A percentile compares a stretch with the other conserved stretches of the same genome.
Evolutionary conservation across 2,113 vertebrate species (phyloP).

Genomic region (Coturnix japonica): DNA sequence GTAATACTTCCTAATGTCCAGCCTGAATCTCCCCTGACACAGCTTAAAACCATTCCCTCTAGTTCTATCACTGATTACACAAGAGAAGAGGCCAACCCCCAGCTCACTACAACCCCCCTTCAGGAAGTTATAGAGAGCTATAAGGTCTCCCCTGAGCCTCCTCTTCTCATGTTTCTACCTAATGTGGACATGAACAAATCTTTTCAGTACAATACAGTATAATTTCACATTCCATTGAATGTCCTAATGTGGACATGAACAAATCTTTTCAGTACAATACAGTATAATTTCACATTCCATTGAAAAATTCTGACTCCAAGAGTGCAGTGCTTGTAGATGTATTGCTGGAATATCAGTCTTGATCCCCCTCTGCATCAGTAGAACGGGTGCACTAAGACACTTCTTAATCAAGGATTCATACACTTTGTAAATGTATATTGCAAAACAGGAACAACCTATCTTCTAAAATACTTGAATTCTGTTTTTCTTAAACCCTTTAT

Average conservation of each 20-base stretch:
- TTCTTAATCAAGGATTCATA: background rate
- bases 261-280: background rate
- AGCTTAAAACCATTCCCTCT: no score
- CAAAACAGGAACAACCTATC: background rate
- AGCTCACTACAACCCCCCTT: no score
- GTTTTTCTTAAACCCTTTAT: background rate
- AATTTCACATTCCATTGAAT: no score
- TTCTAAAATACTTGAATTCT: background rate
- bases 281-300: background rate
- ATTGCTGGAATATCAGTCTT: background rate
- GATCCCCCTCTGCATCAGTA: background rate
- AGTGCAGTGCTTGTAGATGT: background rate
- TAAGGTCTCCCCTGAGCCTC: no score
- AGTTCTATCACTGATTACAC: no score
- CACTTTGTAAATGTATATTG: background rate
- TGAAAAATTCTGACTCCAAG: background rate
- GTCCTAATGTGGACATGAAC: background rate
- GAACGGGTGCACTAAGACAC: background rate
- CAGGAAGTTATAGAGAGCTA: no score
- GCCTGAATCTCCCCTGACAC: no score
- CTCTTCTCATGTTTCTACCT: no score
- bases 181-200: no score
- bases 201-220: no score
- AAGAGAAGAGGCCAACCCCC: no score
- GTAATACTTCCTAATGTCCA: no score